Evolutionary conservation across 1,140 invertebrate species (phyloP).

Genomic region (Hermetia illucens): DNA sequence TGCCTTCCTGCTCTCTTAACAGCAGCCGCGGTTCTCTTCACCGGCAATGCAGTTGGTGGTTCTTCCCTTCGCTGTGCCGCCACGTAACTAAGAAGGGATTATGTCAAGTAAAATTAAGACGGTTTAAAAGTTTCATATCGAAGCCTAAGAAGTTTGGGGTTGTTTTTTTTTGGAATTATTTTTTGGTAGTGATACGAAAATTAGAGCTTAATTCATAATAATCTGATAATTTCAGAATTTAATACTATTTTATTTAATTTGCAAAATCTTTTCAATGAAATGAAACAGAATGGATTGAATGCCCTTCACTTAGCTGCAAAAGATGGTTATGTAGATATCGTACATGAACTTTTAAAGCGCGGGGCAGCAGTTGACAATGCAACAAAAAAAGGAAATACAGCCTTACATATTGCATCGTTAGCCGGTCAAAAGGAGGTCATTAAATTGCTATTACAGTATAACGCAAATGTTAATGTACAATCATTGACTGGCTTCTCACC

Average conservation of each 20-base stretch:
- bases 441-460: constrained; percentile 71
- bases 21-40: too few species aligned
- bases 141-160: too few species aligned
- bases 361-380: constrained; percentile 90
- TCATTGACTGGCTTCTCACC: constrained; percentile 97
- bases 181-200: too few species aligned
- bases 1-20: too few species aligned
- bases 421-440: constrained; percentile 94
- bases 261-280: neutral
- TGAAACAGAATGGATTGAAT: constrained; percentile 96
- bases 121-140: too few species aligned
- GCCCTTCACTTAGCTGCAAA: constrained; percentile 95
- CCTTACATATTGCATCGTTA: constrained; percentile 96
- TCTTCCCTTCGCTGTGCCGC: too few species aligned
- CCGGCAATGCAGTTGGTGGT: too few species aligned
- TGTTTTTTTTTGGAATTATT: too few species aligned
- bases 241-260: constrained; percentile 1
- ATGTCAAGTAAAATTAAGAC: too few species aligned
- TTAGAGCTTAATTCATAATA: too few species aligned
- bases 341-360: constrained; percentile 76
- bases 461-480: constrained; percentile 92
- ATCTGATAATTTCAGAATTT: too few species aligned
- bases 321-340: constrained; percentile 92
- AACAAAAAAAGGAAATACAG: constrained; percentile 99
- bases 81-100: too few species aligned